These are phyloP conservation scores for Chaetophractus vellerosus DNA, from an alignment of 2,797 vertebrate species.

Conservation along the genomic window DNA sequence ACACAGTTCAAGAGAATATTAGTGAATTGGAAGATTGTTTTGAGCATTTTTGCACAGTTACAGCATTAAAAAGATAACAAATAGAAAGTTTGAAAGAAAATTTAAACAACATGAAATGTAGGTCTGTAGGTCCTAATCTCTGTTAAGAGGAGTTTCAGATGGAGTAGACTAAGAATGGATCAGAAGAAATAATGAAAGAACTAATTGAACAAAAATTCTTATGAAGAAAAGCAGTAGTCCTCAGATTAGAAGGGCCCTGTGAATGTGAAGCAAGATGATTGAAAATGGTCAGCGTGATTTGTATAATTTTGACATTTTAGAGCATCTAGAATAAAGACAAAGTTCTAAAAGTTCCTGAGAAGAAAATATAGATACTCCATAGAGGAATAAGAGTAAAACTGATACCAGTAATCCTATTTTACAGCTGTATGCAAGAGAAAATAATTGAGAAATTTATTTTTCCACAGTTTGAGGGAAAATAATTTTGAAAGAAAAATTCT, in stretches of 20 bases:
- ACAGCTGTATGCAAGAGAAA: background rate
- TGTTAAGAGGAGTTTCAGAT: background rate
- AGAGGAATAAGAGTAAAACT: conserved; percentile 1
- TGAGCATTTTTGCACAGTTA: background rate
- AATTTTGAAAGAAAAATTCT: background rate
- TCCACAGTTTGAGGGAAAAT: background rate
- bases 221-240: background rate
- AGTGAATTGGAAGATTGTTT: conserved; percentile 5
- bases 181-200: conserved; percentile 27
- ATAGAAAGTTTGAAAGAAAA: conserved; percentile 35
- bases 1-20: conserved; percentile 26
- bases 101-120: background rate
- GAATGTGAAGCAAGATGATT: background rate
- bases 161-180: conserved; percentile 25
- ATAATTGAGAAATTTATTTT: conserved; percentile 1
- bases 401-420: background rate
- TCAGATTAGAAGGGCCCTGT: background rate
- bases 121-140: background rate
- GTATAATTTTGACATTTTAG: conserved; percentile 43
- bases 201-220: background rate
- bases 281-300: background rate
- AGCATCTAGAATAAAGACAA: background rate
- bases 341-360: background rate
- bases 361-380: background rate
- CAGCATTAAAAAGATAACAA: conserved; percentile 13